Evolutionary conservation across 2,888 invertebrate genomes (phyloP).

Genomic region (Gymnoscelis rufifasciata): DNA sequence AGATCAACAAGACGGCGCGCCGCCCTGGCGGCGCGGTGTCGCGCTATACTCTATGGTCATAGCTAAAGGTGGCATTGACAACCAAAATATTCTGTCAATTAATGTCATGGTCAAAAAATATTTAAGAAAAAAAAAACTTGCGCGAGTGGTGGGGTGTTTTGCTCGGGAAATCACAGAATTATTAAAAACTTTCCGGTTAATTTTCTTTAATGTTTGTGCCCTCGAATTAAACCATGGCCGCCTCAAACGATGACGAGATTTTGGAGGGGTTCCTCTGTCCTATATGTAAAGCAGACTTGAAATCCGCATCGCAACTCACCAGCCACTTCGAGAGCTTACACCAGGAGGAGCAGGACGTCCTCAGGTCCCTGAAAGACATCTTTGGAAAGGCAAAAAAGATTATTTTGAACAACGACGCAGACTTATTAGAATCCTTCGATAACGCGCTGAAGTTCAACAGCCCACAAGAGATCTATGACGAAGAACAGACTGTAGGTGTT

Average conservation of each 20-base stretch:
- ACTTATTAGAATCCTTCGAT: constrained; percentile 79
- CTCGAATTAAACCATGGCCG: constrained; percentile 50
- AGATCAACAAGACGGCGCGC: too few species aligned
- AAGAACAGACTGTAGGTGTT: constrained; percentile 82
- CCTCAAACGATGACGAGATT: constrained; percentile 79
- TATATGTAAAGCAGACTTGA: constrained; percentile 93
- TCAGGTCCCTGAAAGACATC: constrained; percentile 89
- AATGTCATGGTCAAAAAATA: too few species aligned
- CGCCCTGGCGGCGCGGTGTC: too few species aligned
- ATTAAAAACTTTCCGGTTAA: not conserved
- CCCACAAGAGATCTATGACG: constrained; percentile 57
- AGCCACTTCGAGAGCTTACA: constrained; percentile 94
- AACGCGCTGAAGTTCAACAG: constrained; percentile 67
- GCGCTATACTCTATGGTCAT: too few species aligned
- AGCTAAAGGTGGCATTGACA: too few species aligned
- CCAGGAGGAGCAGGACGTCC: constrained; percentile 90
- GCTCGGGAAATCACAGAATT: not conserved
- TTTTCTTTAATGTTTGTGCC: not conserved
- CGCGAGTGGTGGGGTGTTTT: constrained; percentile 10
- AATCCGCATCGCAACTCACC: constrained; percentile 89
- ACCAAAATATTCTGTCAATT: too few species aligned
- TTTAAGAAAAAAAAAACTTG: too few species aligned
- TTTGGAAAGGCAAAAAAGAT: constrained; percentile 92
- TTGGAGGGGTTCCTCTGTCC: constrained; percentile 97
- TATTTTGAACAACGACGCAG: constrained; percentile 72